These are phyloP conservation scores for Falco columbarius DNA, from an alignment of 2,797 vertebrate genomes.

Conservation along the genomic window DNA sequence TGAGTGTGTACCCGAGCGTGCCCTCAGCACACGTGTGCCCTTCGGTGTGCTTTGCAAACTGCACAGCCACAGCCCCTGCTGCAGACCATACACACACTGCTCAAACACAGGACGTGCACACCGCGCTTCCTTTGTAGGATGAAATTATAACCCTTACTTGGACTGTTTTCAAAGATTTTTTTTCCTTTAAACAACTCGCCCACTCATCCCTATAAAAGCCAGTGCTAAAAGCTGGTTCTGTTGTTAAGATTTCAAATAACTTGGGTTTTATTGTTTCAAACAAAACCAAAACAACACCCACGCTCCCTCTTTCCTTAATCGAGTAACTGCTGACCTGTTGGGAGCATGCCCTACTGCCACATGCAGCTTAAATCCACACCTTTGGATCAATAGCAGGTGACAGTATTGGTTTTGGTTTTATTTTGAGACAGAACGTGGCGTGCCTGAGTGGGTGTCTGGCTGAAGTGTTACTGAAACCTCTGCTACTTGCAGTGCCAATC, in stretches of 20 bases:
- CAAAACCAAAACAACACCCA: slow-evolving; percentile 63
- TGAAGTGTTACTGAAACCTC: neutral
- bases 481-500: neutral
- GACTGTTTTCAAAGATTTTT: slow-evolving; percentile 39
- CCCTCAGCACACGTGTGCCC: neutral
- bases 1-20: fast-evolving
- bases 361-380: fast-evolving
- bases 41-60: neutral
- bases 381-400: neutral
- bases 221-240: slow-evolving; percentile 56
- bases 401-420: fast-evolving
- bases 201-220: slow-evolving; percentile 55
- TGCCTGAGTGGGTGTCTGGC: neutral
- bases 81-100: neutral
- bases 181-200: slow-evolving; percentile 57
- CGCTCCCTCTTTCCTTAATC: neutral
- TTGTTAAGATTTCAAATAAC: slow-evolving; percentile 54
- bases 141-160: slow-evolving; percentile 48
- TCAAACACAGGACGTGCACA: neutral
- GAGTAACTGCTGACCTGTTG: neutral
- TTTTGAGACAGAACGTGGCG: neutral
- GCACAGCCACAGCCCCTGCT: neutral
- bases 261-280: slow-evolving; percentile 59
- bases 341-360: neutral
- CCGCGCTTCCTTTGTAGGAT: neutral